Evolutionary conservation across 1,140 invertebrate genomes (phyloP).

Genomic region (Papilio aristodemus): DNA sequence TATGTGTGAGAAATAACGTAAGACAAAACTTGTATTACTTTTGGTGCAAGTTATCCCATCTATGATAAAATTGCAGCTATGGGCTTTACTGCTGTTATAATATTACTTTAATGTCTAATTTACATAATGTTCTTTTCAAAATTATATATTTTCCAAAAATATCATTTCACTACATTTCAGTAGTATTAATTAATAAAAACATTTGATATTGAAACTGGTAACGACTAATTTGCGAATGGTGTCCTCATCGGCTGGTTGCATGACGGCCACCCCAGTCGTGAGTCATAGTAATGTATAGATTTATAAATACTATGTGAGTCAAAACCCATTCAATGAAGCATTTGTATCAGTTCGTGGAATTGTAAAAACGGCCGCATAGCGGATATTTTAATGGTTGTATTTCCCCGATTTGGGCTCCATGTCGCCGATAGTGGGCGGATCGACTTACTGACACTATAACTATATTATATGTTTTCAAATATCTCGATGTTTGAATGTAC

Average conservation of each 20-base stretch:
- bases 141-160: background rate
- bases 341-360: conserved; percentile 25
- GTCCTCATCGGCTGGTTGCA: background rate
- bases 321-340: conserved; percentile 20
- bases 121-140: too few species aligned
- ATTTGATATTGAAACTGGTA: background rate
- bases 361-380: conserved; percentile 18
- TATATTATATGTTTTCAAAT: too few species aligned
- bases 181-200: too few species aligned
- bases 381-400: conserved; percentile 21
- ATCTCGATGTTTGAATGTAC: too few species aligned
- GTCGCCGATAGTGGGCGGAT: background rate
- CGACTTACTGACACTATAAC: background rate
- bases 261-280: background rate
- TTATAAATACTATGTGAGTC: conserved; percentile 25
- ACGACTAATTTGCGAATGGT: background rate
- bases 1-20: too few species aligned
- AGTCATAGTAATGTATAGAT: conserved; percentile 18
- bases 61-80: too few species aligned
- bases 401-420: conserved; percentile 21
- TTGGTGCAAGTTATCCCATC: too few species aligned
- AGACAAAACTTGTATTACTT: too few species aligned
- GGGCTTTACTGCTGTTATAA: too few species aligned
- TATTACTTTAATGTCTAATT: too few species aligned
- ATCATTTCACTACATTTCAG: background rate